Evolutionary conservation across 2,888 invertebrate species (phyloP).

Genomic region (Luperina nickerlii): DNA sequence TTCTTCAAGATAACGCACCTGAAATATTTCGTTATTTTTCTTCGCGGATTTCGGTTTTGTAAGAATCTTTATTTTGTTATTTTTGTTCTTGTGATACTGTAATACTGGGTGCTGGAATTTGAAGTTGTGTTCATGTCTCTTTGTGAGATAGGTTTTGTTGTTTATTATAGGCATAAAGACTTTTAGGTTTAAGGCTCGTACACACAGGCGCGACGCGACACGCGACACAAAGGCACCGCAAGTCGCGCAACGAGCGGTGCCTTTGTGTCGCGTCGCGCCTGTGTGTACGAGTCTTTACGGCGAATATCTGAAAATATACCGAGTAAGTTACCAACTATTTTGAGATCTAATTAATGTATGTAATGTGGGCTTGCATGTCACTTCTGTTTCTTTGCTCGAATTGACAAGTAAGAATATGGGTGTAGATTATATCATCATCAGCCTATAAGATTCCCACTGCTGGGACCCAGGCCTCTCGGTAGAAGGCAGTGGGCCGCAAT

Average conservation of each 20-base stretch:
- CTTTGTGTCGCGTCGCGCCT: no score
- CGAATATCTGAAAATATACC: background rate
- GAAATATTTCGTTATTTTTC: slow-evolving; percentile 70
- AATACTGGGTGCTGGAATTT: slow-evolving; percentile 24
- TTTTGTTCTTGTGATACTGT: slow-evolving; percentile 39
- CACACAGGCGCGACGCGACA: no score
- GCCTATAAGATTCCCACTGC: no score
- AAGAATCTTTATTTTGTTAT: slow-evolving; percentile 54
- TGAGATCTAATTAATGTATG: background rate
- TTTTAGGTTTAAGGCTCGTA: no score
- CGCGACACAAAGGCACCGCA: no score
- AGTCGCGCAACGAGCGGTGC: no score
- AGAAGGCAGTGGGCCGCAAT: no score
- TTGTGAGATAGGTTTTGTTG: slow-evolving; percentile 37
- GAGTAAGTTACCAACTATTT: background rate
- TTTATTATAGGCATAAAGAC: slow-evolving; percentile 2
- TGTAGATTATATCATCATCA: no score
- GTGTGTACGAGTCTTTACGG: no score
- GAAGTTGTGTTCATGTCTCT: slow-evolving; percentile 42
- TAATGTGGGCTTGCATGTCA: background rate
- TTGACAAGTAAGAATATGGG: background rate
- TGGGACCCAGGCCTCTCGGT: no score
- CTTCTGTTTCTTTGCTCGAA: background rate
- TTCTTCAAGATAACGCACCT: slow-evolving; percentile 70
- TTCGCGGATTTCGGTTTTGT: slow-evolving; percentile 43